Percentiles rank a stretch among this genome's conserved stretches.
phyloP scores from a whole-genome alignment of 2,888 invertebrate species.

The Malthinus seriepunctatus region DNA sequence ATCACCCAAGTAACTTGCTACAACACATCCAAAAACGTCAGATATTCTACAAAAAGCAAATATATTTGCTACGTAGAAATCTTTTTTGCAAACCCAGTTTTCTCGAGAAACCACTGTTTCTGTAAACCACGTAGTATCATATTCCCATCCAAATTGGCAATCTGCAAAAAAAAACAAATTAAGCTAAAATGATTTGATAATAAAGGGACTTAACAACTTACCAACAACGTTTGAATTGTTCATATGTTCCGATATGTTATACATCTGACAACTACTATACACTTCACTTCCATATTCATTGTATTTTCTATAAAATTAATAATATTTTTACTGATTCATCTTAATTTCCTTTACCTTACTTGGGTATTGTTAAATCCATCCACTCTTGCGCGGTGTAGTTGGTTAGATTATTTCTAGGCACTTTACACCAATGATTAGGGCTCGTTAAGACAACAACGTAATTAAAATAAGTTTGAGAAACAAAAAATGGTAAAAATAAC shows the following conservation, averaged over 20 bases:
- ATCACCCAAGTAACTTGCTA: constrained; percentile 63
- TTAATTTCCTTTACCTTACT: constrained; percentile 43
- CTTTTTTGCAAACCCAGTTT: constrained; percentile 62
- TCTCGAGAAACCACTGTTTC: constrained; percentile 57
- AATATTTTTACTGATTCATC: constrained; percentile 20
- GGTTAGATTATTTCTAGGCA: constrained; percentile 56
- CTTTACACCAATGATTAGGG: constrained; percentile 63
- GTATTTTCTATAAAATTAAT: background rate
- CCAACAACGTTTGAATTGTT: background rate
- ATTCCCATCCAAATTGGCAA: constrained; percentile 61
- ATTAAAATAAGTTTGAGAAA: constrained; percentile 60
- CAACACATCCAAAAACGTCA: constrained; percentile 60
- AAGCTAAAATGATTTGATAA: no score
- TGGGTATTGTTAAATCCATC: constrained; percentile 59
- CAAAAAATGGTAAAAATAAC: constrained; percentile 47
- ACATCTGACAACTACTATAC: constrained; percentile 56
- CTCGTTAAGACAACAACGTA: constrained; percentile 59
- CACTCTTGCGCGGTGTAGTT: constrained; percentile 57
- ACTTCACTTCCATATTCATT: constrained; percentile 5
- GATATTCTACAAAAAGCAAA: constrained; percentile 59
- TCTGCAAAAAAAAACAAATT: constrained; percentile 39
- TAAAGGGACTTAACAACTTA: background rate
- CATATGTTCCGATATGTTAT: constrained; percentile 42
- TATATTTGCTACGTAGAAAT: constrained; percentile 59
- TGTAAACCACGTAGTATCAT: constrained; percentile 59